Conservation (phyloP, 2,113 vertebrate species). For the Smithornis capensis region DNA sequence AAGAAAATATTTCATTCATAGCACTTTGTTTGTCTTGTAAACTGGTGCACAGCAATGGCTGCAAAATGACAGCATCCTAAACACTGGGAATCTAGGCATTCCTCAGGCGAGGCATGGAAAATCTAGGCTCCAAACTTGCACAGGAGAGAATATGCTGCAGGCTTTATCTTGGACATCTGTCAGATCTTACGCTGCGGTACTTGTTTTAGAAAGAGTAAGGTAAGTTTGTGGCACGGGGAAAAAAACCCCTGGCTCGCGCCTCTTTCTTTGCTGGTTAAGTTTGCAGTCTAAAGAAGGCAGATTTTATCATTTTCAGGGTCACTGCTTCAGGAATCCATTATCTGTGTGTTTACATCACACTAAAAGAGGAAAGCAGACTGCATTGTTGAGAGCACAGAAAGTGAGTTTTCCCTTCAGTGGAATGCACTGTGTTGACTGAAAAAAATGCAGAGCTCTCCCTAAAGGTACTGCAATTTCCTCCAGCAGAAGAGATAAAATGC, state of each 20-base stretch:
- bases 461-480: not conserved
- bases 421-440: not conserved
- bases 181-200: not conserved
- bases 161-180: not conserved
- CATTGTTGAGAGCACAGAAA: constrained; percentile 27
- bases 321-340: constrained; percentile 46
- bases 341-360: constrained; percentile 40
- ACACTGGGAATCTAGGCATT: constrained; percentile 1
- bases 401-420: constrained; percentile 16
- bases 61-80: constrained; percentile 48
- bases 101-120: not conserved
- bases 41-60: constrained; percentile 42
- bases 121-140: not conserved
- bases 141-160: not conserved
- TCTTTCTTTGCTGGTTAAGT: not conserved
- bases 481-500: constrained; percentile 4
- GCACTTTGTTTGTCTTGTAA: constrained; percentile 59
- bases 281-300: constrained; percentile 7
- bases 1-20: constrained; percentile 51
- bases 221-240: not conserved
- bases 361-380: constrained; percentile 2
- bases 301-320: constrained; percentile 48
- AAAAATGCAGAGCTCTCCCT: not conserved
- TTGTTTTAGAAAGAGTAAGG: not conserved
- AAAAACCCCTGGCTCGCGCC: not conserved